Conservation (phyloP, 1,140 invertebrate species). For the Zaprionus capensis region DNA sequence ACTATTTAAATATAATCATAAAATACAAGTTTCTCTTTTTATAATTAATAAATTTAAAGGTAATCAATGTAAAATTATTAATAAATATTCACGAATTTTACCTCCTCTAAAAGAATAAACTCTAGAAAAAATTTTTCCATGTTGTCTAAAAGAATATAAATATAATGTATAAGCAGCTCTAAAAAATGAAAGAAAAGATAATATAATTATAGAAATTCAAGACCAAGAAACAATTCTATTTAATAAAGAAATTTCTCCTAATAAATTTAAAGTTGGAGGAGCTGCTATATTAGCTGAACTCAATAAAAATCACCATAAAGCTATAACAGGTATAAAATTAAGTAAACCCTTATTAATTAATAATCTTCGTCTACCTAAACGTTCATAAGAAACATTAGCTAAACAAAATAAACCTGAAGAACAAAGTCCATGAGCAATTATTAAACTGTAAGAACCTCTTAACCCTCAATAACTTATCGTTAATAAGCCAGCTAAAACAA, state of each 20-base stretch:
- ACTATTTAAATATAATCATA: slow-evolving; percentile 84
- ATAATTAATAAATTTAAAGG: slow-evolving; percentile 87
- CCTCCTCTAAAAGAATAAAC: too few species aligned
- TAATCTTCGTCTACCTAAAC: slow-evolving; percentile 79
- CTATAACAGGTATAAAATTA: slow-evolving; percentile 84
- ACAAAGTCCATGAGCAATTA: slow-evolving; percentile 88
- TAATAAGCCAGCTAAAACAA: slow-evolving; percentile 85
- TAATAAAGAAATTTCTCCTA: slow-evolving; percentile 87
- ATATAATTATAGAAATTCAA: slow-evolving; percentile 84
- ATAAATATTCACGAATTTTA: slow-evolving; percentile 86
- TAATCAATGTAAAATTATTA: slow-evolving; percentile 85
- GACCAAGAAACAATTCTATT: slow-evolving; percentile 85
- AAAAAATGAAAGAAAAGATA: slow-evolving; percentile 85
- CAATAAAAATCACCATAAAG: slow-evolving; percentile 87
- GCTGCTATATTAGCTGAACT: slow-evolving; percentile 84
- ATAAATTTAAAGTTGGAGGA: slow-evolving; percentile 84
- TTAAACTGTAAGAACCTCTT: slow-evolving; percentile 86
- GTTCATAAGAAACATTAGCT: slow-evolving; percentile 88
- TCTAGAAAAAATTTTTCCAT: too few species aligned
- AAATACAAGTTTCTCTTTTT: slow-evolving; percentile 84
- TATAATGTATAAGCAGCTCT: slow-evolving; percentile 79
- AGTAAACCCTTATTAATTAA: slow-evolving; percentile 85
- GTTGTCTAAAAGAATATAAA: too few species aligned
- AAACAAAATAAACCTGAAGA: slow-evolving; percentile 89
- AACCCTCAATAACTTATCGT: slow-evolving; percentile 84